phyloP scores from a whole-genome alignment of 2,113 vertebrate species.

The Laterallus jamaicensis region DNA sequence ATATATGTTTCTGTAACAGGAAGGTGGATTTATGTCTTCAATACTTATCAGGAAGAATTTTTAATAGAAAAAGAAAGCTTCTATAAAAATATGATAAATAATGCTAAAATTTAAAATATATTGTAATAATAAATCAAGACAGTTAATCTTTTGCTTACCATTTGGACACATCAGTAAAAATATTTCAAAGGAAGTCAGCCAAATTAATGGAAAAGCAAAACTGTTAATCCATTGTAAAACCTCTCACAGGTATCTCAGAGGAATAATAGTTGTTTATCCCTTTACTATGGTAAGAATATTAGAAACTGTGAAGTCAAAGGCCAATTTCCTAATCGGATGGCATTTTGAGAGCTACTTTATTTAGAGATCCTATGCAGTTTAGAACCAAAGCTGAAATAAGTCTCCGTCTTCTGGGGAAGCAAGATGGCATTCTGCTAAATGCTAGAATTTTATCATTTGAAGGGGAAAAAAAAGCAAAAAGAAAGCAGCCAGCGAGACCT shows the following conservation, averaged over 20 bases:
- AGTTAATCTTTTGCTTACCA: not conserved
- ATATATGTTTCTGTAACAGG: not conserved
- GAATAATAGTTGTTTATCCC: slow-evolving; percentile 36
- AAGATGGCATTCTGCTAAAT: slow-evolving; percentile 78
- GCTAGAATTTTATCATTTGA: slow-evolving; percentile 79
- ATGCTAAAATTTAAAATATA: not conserved
- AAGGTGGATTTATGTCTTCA: not conserved
- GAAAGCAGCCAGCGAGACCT: slow-evolving; percentile 71
- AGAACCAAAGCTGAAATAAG: slow-evolving; percentile 74
- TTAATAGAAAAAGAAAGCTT: not conserved
- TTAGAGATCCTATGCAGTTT: slow-evolving; percentile 66
- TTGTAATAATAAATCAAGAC: not conserved
- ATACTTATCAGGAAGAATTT: not conserved
- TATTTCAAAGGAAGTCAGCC: slow-evolving; percentile 1
- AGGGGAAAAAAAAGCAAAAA: slow-evolving; percentile 27
- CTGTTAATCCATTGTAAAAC: not conserved
- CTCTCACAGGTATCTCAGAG: not conserved
- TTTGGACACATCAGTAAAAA: not conserved
- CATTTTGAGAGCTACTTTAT: slow-evolving; percentile 64
- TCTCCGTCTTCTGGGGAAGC: slow-evolving; percentile 61
- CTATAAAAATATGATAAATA: not conserved
- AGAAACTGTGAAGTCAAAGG: slow-evolving; percentile 56
- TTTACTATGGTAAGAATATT: slow-evolving; percentile 42
- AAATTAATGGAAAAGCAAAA: slow-evolving; percentile 43
- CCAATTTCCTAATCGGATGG: slow-evolving; percentile 48